Base-by-base conservation (phyloP, 1,140 invertebrate species). In the Papilio dardanus region DNA sequence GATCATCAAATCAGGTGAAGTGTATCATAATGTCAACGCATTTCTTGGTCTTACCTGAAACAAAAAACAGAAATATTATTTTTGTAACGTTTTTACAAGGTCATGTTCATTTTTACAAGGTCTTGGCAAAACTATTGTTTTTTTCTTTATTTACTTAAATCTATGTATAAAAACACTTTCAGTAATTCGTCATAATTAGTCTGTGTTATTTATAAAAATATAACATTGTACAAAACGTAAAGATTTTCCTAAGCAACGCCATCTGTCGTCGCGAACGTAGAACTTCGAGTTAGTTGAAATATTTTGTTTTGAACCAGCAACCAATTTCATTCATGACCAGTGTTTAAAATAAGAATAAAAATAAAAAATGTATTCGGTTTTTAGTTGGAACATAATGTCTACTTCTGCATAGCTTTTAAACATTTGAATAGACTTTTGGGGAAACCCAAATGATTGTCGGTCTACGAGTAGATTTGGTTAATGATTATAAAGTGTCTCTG, bases 61-160 rank as follows among this genome's bases (percentile, higher is more conserved):
- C 28, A 28, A 62, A 62, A 62, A 28, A n/a, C n/a, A 62, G 10
- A 62, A 62, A 30, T 16, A 62, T 16, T 62, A 28, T 28, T 62
- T 12, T 24, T 10, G 10, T 54, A 28, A 28, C 10, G 50, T 28
- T 54, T 46, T 24, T 54, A 62, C 12, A 62, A 62, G 54, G 24
- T 62, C 54, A 62, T 12, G 24, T 62, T 62, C 12, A 14, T 28
- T 30, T 58, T 62, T 62, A 62, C 54, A 62, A 62, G 54, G 54
- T 62, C 54, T 62, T 62, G 54, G 54, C 54, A 62, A 30, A 62
- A 62, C 21, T 14, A 28, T 30, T 62, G 10, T 3, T 62, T 62
- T 62, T 62, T 62, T 62, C 10, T 28, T 24, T 58, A 24, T 58
- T 21, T 28, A 28, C 21, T 12, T 12, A 24, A 10, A 54, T 10